Percentiles rank a stretch among this genome's conserved stretches.
Conservation (phyloP, 2,888 invertebrate species). For the Agonopterix arenella region DNA sequence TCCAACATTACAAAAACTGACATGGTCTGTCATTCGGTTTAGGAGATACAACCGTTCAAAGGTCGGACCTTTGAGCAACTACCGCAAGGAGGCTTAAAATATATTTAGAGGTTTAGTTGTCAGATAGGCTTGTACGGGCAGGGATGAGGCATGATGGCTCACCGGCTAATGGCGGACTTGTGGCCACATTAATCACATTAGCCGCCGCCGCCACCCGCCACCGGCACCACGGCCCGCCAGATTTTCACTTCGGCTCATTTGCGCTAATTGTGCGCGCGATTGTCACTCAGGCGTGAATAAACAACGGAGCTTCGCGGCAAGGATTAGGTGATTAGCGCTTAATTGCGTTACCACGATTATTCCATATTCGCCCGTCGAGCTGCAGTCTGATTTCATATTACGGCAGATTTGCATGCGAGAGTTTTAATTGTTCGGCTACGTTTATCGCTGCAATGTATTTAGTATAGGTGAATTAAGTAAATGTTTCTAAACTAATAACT, state of each 20-base stretch:
- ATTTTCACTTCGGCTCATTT: constrained; percentile 77
- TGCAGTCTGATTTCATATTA: constrained; percentile 68
- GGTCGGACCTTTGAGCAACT: too few relatives aligned
- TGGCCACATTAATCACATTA: constrained; percentile 71
- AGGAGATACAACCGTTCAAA: too few relatives aligned
- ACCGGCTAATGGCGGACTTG: constrained; percentile 55
- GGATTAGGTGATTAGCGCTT: constrained; percentile 75
- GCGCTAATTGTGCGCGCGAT: constrained; percentile 75
- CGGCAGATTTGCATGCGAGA: constrained; percentile 58
- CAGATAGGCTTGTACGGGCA: not conserved
- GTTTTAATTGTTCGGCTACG: constrained; percentile 29
- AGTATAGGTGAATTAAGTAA: constrained; percentile 4
- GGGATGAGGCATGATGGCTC: constrained; percentile 16
- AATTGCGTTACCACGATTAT: constrained; percentile 74
- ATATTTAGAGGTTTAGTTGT: too few relatives aligned
- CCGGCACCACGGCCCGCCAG: constrained; percentile 48
- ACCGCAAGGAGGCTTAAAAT: too few relatives aligned
- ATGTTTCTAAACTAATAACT: not conserved
- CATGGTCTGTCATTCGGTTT: too few relatives aligned
- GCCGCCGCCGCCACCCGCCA: constrained; percentile 18
- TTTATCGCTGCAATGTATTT: constrained; percentile 9
- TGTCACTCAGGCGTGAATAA: constrained; percentile 77
- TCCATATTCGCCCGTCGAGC: constrained; percentile 61
- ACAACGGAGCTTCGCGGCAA: constrained; percentile 70
- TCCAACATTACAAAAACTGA: too few relatives aligned